Evolutionary conservation across 1,140 invertebrate genomes (phyloP), one percentile per base, ranked within the genome.

Genomic region (Apocrypta bakeri): DNA sequence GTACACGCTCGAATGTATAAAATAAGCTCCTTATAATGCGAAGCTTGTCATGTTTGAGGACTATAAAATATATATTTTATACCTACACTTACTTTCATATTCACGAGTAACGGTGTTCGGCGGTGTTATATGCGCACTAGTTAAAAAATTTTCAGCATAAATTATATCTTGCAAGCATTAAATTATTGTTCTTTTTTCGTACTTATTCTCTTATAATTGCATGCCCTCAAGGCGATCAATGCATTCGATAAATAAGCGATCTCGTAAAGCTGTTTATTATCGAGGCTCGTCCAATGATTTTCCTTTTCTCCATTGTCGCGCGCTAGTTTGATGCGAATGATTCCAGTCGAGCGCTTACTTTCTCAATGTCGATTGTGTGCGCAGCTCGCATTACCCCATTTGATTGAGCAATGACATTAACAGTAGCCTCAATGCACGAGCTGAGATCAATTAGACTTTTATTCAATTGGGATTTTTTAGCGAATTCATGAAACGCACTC

Each of bases 1-100:
- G 42, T 48, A 17, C 42, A 17, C 14, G 48, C 48, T 17, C 9
- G 14, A 71, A 29, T 71, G 31, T 33, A 33, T 71, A n/a, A 29
- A 71, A 25, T 71, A 37, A 71, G 68, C 31, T 71, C 27, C 68
- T 71, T 29, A n/a, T 71, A 33, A 71, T 71, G 21, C 31, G 17
- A 17, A 71, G 17, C 68, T 1, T 71, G 31, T 29, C 31, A 7
- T 71, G 68, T 71, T 71, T 71, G 29, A 33, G 17, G 6, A 71
- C 68, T 71, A 33, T 71, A 14, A 33, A 31, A 7, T 31, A 17
- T 48, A 48, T 48, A 56, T 37, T 37, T 37, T 37, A 37, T 37
- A 48, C 12, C 12, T 48, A 17, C 12, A 48, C 42, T 48, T 56
- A n/a, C 48, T n/a, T 21, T 1, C 0, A 17, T 56, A 56, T 56